Conservation (phyloP, 2,888 invertebrate species). For the Pelosia muscerda region DNA sequence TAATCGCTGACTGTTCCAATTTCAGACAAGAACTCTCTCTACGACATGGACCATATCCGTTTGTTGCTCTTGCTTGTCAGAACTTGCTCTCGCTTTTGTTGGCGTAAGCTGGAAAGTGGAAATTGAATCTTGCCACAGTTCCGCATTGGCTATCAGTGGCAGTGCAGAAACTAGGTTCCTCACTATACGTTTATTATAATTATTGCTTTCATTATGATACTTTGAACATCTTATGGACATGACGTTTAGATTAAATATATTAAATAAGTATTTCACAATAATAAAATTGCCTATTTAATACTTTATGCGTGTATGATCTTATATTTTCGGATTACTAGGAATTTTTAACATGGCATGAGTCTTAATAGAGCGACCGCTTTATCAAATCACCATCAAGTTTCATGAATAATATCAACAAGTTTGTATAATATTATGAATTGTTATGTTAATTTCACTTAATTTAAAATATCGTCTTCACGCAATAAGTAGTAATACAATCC, state of each 20-base stretch:
- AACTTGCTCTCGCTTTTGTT: background rate
- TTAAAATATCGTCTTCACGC: no score
- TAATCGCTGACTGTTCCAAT: background rate
- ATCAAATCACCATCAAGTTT: background rate
- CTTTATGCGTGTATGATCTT: no score
- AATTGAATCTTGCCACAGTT: background rate
- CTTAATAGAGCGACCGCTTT: background rate
- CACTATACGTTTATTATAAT: no score
- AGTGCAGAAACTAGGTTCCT: background rate
- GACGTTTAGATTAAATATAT: no score
- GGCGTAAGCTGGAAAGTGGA: background rate
- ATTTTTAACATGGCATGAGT: background rate
- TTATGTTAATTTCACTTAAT: background rate
- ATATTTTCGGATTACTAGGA: no score
- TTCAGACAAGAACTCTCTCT: background rate
- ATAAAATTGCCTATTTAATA: no score
- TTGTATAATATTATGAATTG: background rate
- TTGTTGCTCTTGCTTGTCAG: slow-evolving; percentile 2
- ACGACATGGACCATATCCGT: background rate
- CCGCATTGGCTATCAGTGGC: background rate
- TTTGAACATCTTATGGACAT: no score
- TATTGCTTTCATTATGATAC: no score
- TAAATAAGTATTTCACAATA: no score
- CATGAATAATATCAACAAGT: background rate
- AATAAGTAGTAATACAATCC: no score